Evolutionary conservation across 2,888 invertebrate species (phyloP), one percentile per base, ranked within the genome.

Genomic region (Aphodius sticticus): DNA sequence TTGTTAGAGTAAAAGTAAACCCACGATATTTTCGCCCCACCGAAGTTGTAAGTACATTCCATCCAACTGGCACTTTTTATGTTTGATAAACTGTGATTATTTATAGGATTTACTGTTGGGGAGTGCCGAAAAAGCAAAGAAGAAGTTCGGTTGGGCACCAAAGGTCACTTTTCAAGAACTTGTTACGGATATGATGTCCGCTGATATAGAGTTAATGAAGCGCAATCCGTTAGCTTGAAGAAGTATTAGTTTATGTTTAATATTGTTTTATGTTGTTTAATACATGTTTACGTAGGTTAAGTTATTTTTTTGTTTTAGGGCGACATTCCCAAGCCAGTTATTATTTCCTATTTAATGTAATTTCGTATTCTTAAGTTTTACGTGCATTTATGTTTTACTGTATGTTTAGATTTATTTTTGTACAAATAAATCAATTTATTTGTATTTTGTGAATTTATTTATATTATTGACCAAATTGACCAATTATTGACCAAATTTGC

Each of bases 11-110:
- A 16, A 94, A 92, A 86, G 94, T 99, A 72, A 98, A 99, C 91
- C 93, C 96, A 0, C 97, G 96, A 89, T 99, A 95, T 91, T 99
- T 98, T 89, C 93, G 99, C 81, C 99, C 99, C 7, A 98, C 99
- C 0, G 99, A 99, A 95, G 99, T 99, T 86, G 97, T 95, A 88
- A 92, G 94, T 74, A 76, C 37, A 15, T 7, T 26, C 26, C 26
- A 26, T 26, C 26, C 26, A 26, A 26, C 3, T 26, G 26, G 3
- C 3, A 26, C 26, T 3, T 26, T 26, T 26, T 26, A 26, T 26
- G 26, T 26, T 26, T 26, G 26, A 26, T 36, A 74, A 36, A 69
- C 5, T 76, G 15, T 16, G 26, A 26, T 9, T 16, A 70, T 81
- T 87, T 86, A 80, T 81, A 95, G 96, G 98, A 98, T 87, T 91